Conservation (phyloP, 2,797 vertebrate genomes). For the Thunnus albacares region DNA sequence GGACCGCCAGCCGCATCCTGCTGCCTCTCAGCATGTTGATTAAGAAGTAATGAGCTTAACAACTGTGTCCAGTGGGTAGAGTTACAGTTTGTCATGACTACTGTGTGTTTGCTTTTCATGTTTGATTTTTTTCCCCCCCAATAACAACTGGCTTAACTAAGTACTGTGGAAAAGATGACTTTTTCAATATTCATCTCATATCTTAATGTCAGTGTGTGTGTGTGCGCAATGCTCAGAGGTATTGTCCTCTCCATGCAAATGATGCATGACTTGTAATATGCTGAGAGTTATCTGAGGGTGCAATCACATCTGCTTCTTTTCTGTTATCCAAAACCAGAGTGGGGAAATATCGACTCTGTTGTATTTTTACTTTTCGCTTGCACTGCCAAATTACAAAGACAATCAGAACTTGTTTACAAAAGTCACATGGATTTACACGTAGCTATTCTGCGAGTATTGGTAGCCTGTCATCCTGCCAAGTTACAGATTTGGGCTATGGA, state of each 20-base stretch:
- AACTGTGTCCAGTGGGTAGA: conserved; percentile 32
- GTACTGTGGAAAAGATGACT: conserved; percentile 17
- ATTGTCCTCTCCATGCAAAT: conserved; percentile 45
- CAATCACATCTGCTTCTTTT: conserved; percentile 34
- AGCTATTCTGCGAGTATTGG: background rate
- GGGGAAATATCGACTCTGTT: background rate
- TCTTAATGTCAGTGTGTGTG: conserved; percentile 17
- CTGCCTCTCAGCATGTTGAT: conserved; percentile 48
- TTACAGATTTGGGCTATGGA: conserved; percentile 13
- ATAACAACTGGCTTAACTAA: conserved; percentile 46
- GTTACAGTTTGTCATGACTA: conserved; percentile 35
- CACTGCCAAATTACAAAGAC: background rate
- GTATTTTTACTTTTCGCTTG: background rate
- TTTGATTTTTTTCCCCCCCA: conserved; percentile 38
- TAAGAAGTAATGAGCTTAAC: conserved; percentile 65
- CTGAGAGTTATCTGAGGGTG: conserved; percentile 42
- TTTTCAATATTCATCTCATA: conserved; percentile 44
- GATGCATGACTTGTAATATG: conserved; percentile 47
- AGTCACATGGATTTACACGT: background rate
- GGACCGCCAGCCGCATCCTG: conserved; percentile 20
- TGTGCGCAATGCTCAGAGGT: conserved; percentile 18
- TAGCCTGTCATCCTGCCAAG: background rate
- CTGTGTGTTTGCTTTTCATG: conserved; percentile 35
- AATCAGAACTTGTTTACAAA: background rate
- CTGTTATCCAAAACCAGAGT: conserved; percentile 1